Evolutionary conservation across 2,797 vertebrate genomes (phyloP).

Genomic region (Mallotus villosus): DNA sequence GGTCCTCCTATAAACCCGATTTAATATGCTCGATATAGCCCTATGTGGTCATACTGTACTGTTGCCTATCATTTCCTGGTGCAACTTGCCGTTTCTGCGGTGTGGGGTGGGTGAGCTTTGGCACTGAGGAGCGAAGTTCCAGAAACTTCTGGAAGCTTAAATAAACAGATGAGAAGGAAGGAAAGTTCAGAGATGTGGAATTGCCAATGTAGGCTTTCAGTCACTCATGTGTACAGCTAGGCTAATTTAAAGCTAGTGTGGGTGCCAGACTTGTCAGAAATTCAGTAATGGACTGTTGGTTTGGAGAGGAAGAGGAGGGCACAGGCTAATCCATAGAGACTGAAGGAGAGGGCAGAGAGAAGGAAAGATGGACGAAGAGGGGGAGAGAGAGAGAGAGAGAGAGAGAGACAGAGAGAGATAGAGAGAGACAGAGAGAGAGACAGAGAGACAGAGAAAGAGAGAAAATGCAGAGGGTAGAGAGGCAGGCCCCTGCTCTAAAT

Average conservation of each 20-base stretch:
- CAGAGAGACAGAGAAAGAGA: no score
- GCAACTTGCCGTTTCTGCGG: constrained; percentile 41
- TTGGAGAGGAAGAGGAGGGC: constrained; percentile 22
- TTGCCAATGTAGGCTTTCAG: not conserved
- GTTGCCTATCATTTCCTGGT: constrained; percentile 18
- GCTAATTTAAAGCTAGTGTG: constrained; percentile 29
- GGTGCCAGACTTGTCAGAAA: constrained; percentile 37
- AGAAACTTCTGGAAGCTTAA: constrained; percentile 20
- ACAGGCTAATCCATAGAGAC: constrained; percentile 36
- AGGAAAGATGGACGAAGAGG: not conserved
- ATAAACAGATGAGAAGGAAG: constrained; percentile 18
- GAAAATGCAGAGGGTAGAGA: constrained; percentile 1
- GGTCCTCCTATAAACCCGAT: not conserved
- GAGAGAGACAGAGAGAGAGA: constrained; percentile 17
- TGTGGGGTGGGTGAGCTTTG: constrained; percentile 24
- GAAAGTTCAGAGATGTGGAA: constrained; percentile 11
- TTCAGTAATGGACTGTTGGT: constrained; percentile 31
- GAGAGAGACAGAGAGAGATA: constrained; percentile 2
- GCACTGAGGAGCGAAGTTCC: constrained; percentile 1
- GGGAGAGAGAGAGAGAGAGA: constrained; percentile 14
- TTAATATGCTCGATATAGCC: constrained; percentile 12
- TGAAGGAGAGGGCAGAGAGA: constrained; percentile 1
- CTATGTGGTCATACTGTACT: constrained; percentile 24
- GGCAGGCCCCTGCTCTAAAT: constrained; percentile 32
- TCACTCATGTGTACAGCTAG: constrained; percentile 10